phyloP scores from a whole-genome alignment of 2,888 invertebrate genomes.

The Adineta ricciae region DNA sequence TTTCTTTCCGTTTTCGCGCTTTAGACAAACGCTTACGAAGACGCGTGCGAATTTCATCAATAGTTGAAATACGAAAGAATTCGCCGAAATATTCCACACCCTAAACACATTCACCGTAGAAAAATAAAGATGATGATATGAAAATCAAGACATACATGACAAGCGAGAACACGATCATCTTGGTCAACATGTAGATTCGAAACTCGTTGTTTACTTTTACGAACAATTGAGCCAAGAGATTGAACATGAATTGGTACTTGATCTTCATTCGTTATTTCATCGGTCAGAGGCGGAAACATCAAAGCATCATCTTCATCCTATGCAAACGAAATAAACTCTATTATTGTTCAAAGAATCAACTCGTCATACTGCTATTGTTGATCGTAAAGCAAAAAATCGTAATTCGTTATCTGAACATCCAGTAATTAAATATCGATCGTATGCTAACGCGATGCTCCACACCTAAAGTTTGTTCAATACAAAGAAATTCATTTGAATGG shows the following conservation, averaged over 20 bases:
- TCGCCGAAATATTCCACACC: not conserved
- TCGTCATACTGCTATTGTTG: not conserved
- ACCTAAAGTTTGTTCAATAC: slow-evolving; percentile 55
- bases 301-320: slow-evolving; percentile 41
- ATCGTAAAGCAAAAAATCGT: slow-evolving; percentile 66
- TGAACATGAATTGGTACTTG: not conserved
- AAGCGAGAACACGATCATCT: not conserved
- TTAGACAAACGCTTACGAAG: slow-evolving; percentile 15
- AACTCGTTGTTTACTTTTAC: slow-evolving; percentile 32
- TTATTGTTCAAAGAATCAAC: not conserved
- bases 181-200: slow-evolving; percentile 45
- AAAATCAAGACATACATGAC: not conserved
- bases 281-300: not conserved
- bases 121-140: not conserved
- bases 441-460: slow-evolving; percentile 70
- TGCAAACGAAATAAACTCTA: slow-evolving; percentile 49
- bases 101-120: not conserved
- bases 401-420: slow-evolving; percentile 75
- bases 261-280: not conserved
- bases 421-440: slow-evolving; percentile 72
- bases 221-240: slow-evolving; percentile 8
- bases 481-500: slow-evolving; percentile 3
- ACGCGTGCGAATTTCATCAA: not conserved
- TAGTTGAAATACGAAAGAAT: not conserved
- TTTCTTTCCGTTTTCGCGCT: slow-evolving; percentile 5